These are phyloP conservation scores for Gymnocheta viridis DNA, from an alignment of 2,888 invertebrate genomes.

Conservation along the genomic window DNA sequence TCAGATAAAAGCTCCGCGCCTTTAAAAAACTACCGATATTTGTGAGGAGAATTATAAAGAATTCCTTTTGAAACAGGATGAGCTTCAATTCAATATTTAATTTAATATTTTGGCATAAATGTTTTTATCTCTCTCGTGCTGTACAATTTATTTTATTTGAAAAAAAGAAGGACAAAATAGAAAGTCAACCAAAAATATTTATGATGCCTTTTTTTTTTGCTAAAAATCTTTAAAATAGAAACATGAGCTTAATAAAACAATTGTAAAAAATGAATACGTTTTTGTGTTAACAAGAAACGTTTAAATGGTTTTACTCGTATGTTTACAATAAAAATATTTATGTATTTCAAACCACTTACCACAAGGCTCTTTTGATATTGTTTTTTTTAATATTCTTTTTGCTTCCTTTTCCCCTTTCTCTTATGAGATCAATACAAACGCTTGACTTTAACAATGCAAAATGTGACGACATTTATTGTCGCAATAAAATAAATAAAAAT, in stretches of 20 bases:
- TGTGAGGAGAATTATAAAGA: too few species aligned
- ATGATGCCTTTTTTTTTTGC: background rate
- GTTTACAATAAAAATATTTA: background rate
- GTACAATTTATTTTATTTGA: too few species aligned
- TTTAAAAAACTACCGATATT: too few species aligned
- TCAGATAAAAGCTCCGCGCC: too few species aligned
- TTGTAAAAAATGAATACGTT: background rate
- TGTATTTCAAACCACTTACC: background rate
- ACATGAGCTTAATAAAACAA: background rate
- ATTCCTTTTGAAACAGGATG: too few species aligned
- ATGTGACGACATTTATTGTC: background rate
- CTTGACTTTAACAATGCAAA: background rate
- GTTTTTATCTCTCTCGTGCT: too few species aligned
- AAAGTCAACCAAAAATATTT: too few species aligned
- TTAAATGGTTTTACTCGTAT: background rate
- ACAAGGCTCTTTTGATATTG: background rate
- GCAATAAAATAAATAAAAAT: slow-evolving; percentile 12
- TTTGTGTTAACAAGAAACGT: background rate
- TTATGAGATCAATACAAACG: background rate
- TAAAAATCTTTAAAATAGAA: background rate
- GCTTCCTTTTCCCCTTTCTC: background rate
- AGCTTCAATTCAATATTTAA: too few species aligned
- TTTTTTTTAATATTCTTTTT: background rate
- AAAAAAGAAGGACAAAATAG: too few species aligned
- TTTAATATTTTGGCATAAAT: too few species aligned